Evolutionary conservation across 2,797 vertebrate genomes (phyloP), one percentile per base, ranked within the genome.

Genomic region (Cryptoblepharus egeriae): DNA sequence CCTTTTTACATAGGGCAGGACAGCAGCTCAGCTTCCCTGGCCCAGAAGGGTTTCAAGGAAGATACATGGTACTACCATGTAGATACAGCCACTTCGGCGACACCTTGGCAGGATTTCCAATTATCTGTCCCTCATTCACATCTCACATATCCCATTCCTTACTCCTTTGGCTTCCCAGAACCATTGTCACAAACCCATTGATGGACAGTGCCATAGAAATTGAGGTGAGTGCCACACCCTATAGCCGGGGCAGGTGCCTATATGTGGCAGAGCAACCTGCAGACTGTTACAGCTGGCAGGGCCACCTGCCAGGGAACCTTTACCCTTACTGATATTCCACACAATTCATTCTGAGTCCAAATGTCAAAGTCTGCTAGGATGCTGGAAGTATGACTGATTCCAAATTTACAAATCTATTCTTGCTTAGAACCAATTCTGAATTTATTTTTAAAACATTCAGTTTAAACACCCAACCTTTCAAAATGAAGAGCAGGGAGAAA

Each of bases 391-490:
- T 4, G 76, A 60, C 39, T 32, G 42, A 79, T 61, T 79, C 76
- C 52, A 79, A 35, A 52, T 57, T 24, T 39, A 37, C 42, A 45
- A 49, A 67, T 81, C 75, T 75, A 26, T 26, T 80, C 73, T 74
- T 30, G 61, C 37, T 81, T 81, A 63, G 80, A 71, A 60, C 35
- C 9, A 12, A 58, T 32, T 57, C 10, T 35, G 72, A 49, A 65
- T 74, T 67, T 64, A 26, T 58, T 49, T 77, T 67, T 63, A 22
- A 24, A 79, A 73, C 69, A 26, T n/a, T 55, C 15, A 55, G 28
- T 83, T 32, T 73, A 67, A 83, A 65, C 49, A 24, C n/a, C 49
- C 32, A 80, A 39, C 57, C 75, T 78, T 85, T 73, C 63, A 74
- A 81, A 35, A 67, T 77, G 16, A 73, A 67, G 30, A 81, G 61